Base-by-base conservation (phyloP, 2,888 invertebrate species). In the Silvanus unidentatus region DNA sequence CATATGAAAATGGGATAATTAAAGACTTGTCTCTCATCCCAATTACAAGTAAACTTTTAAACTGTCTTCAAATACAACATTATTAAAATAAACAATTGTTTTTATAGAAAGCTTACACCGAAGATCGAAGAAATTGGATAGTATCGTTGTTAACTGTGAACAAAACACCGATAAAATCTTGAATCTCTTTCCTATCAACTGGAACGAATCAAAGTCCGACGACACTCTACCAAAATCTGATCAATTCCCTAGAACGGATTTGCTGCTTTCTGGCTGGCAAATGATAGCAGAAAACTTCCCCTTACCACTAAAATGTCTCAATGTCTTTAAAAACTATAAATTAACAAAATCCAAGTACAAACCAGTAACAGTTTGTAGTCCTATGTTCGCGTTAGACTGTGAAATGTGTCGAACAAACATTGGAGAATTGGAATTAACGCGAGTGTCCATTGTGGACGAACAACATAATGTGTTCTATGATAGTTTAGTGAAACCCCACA, bases 311-410 rank as follows among this genome's bases (percentile, higher is more conserved):
- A 80, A 76, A 62, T 74, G 62, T 44, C 68, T 55, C 59, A 66
- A 44, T 66, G 65, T 63, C 58, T 53, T 71, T 79, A 82, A 44
- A 40, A 74, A 78, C 52, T 93, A 84, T 73, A 75, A 81, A 2
- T 76, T 83, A 64, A 85, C 89, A 5, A 88, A 87, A 70, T 80
- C 84, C 53, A 67, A 72, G 28, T 94, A 94, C 66, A 68, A 71
- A 34, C 80, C 84, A 43, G 92, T 90, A 0, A 84, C 81, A n/a
- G 72, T 80, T 3, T 72, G 69, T 10, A 94, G 94, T 42, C 91
- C 92, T 10, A 81, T 96, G 81, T 93, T 82, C 74, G 90, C 85
- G 38, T 58, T 96, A 3, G 96, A 96, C 76, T 95, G 95, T 77
- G 96, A 96, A 77, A 88, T 90, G 91, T 90, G 89, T 71, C 73